Base-by-base conservation (phyloP, 2,113 vertebrate genomes). In the Gracilinanus agilis region DNA sequence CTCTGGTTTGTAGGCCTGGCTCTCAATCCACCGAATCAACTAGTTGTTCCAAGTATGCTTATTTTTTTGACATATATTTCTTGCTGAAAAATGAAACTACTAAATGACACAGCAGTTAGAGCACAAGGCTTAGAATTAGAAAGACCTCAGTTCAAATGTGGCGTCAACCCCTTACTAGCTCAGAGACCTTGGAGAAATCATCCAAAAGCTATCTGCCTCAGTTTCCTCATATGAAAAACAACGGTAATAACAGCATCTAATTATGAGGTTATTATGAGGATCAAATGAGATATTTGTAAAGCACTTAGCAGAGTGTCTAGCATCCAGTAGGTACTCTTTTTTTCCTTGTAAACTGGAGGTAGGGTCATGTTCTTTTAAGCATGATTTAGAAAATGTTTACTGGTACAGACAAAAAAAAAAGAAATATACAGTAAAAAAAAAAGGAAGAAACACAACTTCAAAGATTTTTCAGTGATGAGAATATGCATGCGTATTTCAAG, bases 401-500 rank as follows among this genome's bases (percentile, higher is more conserved):
- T 98, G 98, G 98, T 98, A 99, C 99, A 99, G 98, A n/a, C n/a
- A n/a, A 98, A 97, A 98, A 98, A 97, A 97, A 98, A 95, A 98
- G 97, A 98, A 98, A 98, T 96, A 97, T 98, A 99, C 98, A 98
- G 98, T 2, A 49, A 97, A 98, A n/a, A n/a, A n/a, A 96, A 97
- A 98, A 97, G 97, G 98, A 99, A 99, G 98, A 98, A 99, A 98
- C 99, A 99, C 98, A 99, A 98, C 99, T 99, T 99, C 98, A 99
- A 98, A 98, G 98, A 98, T 99, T 99, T 98, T 99, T 99, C 99
- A 99, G 99, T 99, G 98, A 99, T 98, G 97, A 99, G 98, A 99
- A 98, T 98, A 99, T 99, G 98, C 99, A 99, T 99, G 99, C 99
- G 99, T 99, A 98, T 99, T 99, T 99, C 99, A 98, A 99, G 98